Evolutionary conservation across 1,140 invertebrate genomes (phyloP), one percentile per base, ranked within the genome.

Genomic region (Andrena cerasifolii): DNA sequence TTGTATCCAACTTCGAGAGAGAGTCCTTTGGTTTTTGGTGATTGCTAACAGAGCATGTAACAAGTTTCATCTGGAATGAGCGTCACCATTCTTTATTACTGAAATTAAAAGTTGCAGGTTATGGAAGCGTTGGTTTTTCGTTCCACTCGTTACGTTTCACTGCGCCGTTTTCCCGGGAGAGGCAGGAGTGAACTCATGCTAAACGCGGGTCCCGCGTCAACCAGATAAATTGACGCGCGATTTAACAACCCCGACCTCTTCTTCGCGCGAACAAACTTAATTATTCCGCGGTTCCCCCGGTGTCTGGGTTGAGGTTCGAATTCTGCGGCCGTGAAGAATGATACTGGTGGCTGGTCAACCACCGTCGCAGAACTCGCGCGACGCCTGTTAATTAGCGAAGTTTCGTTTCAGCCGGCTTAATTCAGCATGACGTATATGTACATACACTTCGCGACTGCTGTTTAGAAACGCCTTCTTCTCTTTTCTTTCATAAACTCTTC

Each of bases 321-420:
- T 80, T 66, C 71, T 28, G 65, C 12, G 71, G 78, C 68, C 71
- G 76, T 26, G 80, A 82, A 82, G 78, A 79, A 66, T 45, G 45
- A 31, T 51, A 65, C 49, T 40, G 62, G 75, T 49, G 45, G 33
- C 61, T n/a, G 51, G 49, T 36, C 56, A 31, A 68, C 68, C 24
- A 21, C 31, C 40, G 31, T 49, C n/a, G 36, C 49, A 14, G 31
- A 6, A 40, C 36, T 24, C 45, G 28, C 43, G 63, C 72, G 68
- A 66, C 80, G 72, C 63, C 78, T 82, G 85, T 80, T 85, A 82
- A 87, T 80, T 87, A 83, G 70, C 72, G 59, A 75, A 75, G 63
- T 68, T 84, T 70, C 73, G 43, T 78, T 70, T 51, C 53, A 28
- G 59, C 28, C 40, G 58, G 66, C 56, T 86, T 83, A 86, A 84